A percentile compares a stretch with the other conserved stretches of the same genome.
phyloP scores from a whole-genome alignment of 2,888 invertebrate species.

The Lithodes maja region DNA sequence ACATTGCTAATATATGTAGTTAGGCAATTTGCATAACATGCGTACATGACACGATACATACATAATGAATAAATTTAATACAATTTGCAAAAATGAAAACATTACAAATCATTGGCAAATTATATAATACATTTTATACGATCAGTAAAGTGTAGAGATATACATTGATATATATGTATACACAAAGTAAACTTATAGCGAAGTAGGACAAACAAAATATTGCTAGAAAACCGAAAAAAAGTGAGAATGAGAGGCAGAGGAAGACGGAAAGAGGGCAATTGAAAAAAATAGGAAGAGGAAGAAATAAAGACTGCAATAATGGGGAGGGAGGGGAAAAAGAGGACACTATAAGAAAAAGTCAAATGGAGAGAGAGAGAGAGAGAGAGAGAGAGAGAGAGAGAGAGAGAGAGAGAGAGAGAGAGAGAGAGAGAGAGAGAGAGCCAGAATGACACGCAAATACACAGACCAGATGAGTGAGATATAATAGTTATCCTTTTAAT shows the following conservation, averaged over 20 bases:
- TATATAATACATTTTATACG: too few species aligned
- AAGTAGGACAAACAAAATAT: neutral
- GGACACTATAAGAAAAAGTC: neutral
- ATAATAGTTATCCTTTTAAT: neutral
- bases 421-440: slow-evolving; percentile 40
- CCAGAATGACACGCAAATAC: neutral
- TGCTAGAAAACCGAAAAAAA: neutral
- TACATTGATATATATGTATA: too few species aligned
- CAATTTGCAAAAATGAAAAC: too few species aligned
- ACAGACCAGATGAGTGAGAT: neutral
- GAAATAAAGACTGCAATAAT: neutral
- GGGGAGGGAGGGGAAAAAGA: neutral
- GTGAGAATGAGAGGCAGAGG: neutral
- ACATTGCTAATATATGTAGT: too few species aligned
- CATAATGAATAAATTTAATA: too few species aligned
- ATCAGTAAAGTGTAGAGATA: too few species aligned
- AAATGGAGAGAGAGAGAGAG: slow-evolving; percentile 25
- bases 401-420: slow-evolving; percentile 35
- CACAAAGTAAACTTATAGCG: neutral
- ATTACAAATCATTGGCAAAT: too few species aligned
- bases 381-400: slow-evolving; percentile 30
- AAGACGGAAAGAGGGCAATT: neutral
- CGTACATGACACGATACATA: too few species aligned
- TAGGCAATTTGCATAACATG: too few species aligned
- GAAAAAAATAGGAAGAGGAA: neutral